Evolutionary conservation across 2,797 vertebrate genomes (phyloP).

Genomic region (Arnoldichthys spilopterus): DNA sequence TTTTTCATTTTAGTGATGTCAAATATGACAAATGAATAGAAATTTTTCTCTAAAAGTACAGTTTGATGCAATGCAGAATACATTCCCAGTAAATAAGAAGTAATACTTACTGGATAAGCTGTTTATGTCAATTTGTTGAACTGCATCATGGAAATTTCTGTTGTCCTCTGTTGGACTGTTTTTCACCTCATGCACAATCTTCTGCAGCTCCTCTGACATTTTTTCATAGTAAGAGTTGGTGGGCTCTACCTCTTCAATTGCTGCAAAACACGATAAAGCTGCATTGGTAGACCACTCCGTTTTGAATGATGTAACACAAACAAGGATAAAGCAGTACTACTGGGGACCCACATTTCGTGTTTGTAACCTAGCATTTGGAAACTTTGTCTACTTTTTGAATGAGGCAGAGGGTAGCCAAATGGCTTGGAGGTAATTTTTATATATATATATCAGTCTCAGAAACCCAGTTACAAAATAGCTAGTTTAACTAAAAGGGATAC

Average conservation of each 20-base stretch:
- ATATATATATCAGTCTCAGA: too few species aligned
- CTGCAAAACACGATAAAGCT: constrained; percentile 43
- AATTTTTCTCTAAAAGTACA: too few species aligned
- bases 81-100: not conserved
- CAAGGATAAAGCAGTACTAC: too few species aligned
- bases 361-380: too few species aligned
- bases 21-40: not conserved
- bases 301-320: too few species aligned
- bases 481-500: too few species aligned
- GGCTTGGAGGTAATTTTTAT: too few species aligned
- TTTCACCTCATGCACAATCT: constrained; percentile 79
- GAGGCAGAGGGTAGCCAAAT: too few species aligned
- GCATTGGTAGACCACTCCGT: too few species aligned
- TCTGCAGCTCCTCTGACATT: constrained; percentile 79
- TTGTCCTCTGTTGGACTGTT: constrained; percentile 72
- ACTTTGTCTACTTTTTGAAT: too few species aligned
- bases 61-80: not conserved
- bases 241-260: constrained; percentile 66
- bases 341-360: too few species aligned
- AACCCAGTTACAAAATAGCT: too few species aligned
- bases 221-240: constrained; percentile 76
- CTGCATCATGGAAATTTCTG: constrained; percentile 2
- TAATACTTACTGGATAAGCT: constrained; percentile 34
- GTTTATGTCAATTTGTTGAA: constrained; percentile 27
- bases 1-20: not conserved